Conservation (phyloP, 2,113 vertebrate genomes). For the Anguilla rostrata region DNA sequence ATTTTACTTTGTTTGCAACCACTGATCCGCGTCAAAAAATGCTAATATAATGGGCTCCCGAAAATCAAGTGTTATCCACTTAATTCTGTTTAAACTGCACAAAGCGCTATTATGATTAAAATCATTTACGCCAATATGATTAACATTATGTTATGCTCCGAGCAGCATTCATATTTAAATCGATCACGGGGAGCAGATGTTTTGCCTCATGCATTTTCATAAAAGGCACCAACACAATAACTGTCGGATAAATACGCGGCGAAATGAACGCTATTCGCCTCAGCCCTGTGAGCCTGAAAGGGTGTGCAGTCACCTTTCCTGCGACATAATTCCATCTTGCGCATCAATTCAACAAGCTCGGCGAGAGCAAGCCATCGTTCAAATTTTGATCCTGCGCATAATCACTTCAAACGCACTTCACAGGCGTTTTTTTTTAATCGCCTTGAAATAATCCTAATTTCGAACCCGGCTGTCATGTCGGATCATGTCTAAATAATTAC, state of each 20-base stretch:
- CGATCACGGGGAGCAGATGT: neutral
- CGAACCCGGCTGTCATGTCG: neutral
- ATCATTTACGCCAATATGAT: slow-evolving; percentile 7
- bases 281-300: neutral
- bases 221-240: neutral
- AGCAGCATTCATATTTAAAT: slow-evolving; percentile 7
- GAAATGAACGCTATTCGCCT: neutral
- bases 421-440: neutral
- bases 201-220: slow-evolving; percentile 1
- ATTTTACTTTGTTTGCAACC: neutral
- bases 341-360: neutral
- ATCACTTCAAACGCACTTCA: neutral
- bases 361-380: neutral
- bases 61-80: slow-evolving; percentile 3
- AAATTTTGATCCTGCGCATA: neutral
- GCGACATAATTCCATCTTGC: neutral
- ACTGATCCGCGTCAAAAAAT: neutral
- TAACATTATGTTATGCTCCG: neutral
- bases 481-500: slow-evolving; percentile 1
- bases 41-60: neutral
- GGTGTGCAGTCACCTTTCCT: neutral
- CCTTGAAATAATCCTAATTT: neutral
- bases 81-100: neutral
- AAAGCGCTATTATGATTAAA: slow-evolving; percentile 1
- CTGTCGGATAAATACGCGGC: neutral